Evolutionary conservation across 2,888 invertebrate species (phyloP), one percentile per base, ranked within the genome.

Genomic region (Chalcis sispes): DNA sequence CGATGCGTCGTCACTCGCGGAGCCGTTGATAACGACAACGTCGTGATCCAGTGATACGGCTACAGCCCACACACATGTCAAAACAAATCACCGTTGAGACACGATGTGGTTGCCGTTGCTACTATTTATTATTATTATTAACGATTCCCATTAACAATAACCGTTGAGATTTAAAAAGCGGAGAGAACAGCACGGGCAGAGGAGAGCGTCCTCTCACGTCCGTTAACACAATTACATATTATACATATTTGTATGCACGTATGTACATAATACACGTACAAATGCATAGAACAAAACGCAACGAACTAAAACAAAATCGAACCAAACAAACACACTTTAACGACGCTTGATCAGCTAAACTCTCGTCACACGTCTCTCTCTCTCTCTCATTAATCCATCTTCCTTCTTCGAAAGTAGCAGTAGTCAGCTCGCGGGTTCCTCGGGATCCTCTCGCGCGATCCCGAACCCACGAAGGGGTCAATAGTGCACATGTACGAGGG

Each of bases 61-160:
- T n/a, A n/a, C 82, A 82, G 81, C 79, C 78, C 78, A 82, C 83
- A 84, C 87, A 87, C 87, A 87, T 87, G 87, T 87, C 87, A 87
- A 86, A 86, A 86, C 85, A 87, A 85, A 84, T 83, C 84, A 83
- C 82, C 83, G 79, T n/a, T n/a, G n/a, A n/a, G 81, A 78, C 72
- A 77, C 71, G 77, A 66, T 52, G 72, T 65, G 65, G 58, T 58
- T 77, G 80, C 73, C 76, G 71, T 74, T 42, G 32, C 75, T 70
- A 40, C 48, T 8, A 15, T 42, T 61, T 27, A 36, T 42, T 23
- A 25, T 27, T 46, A 40, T 48, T n/a, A 27, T 2, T 25, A 13
- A 25, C 2, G 18, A 42, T 64, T 15, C 46, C 8, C 20, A 10
- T 29, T 42, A 25, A 15, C 5, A 20, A 5, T 36, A 29, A 20